Base-by-base conservation (phyloP, 2,888 invertebrate species). In the Morinoia aosen region DNA sequence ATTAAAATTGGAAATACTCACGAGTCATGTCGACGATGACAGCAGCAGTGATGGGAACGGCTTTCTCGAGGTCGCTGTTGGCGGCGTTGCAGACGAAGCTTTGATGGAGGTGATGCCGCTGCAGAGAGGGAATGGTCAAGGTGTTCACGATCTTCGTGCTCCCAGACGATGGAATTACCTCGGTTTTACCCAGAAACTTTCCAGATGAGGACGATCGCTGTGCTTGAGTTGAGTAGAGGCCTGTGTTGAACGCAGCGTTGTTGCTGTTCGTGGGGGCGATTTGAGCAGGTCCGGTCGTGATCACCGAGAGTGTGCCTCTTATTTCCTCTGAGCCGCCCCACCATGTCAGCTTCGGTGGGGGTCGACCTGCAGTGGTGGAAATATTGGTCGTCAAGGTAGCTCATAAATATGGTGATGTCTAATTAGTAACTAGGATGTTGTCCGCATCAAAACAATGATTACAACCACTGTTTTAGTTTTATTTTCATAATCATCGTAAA, bases 31-130 rank as follows among this genome's bases (percentile, higher is more conserved):
- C 96, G 7, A 96, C 95, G 88, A 96, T 96, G 91, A 96, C 96
- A 33, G 96, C 96, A 10, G 96, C 96, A 33, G 96, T 96, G 93
- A 96, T 96, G 14, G 96, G 96, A 19, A 96, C 95, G 8, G 96
- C 96, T 58, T 91, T 93, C 88, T 95, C 96, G 39, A 95, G 58
- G 76, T 95, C 96, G 76, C 94, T 94, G 64, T 95, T 95, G 40
- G 93, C 95, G 56, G 96, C 96, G 56, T 95, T 96, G 88, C 96
- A 96, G 76, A 95, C 95, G 95, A 96, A 96, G 76, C 94, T 95
- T 95, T 96, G 95, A 90, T 96, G 95, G 12, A 96, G 96, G 95
- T 96, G 96, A 95, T 95, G 96, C 14, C 96, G 93, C 57, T 95
- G 96, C 2, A 95, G 96, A 33, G 96, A 96, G 40, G 95, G 95